phyloP scores from a whole-genome alignment of 2,797 vertebrate species.

The Tolypeutes matacus region DNA sequence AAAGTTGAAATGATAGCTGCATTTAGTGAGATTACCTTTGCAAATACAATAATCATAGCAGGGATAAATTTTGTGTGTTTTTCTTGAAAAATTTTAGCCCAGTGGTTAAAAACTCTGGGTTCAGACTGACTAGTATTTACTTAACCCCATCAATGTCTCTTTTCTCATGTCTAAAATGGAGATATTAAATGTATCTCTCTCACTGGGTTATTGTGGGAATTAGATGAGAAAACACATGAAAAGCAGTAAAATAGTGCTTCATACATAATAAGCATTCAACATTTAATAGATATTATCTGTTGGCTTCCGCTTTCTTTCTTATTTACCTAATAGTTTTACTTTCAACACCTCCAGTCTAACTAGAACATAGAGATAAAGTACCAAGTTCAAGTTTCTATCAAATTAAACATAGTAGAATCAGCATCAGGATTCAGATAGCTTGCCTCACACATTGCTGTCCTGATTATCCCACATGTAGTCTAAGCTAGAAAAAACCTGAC shows the following conservation, averaged over 20 bases:
- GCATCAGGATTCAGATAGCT: neutral
- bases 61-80: neutral
- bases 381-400: slow-evolving; percentile 13
- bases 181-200: neutral
- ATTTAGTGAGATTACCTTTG: neutral
- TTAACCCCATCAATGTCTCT: neutral
- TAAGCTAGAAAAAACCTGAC: neutral
- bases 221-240: slow-evolving; percentile 38
- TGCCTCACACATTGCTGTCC: neutral
- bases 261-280: neutral
- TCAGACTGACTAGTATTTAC: neutral
- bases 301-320: neutral
- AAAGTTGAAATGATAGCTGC: neutral
- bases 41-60: neutral
- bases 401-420: neutral
- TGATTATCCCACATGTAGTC: neutral
- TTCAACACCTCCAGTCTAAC: neutral
- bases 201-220: neutral
- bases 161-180: neutral
- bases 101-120: neutral
- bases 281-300: neutral
- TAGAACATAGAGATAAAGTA: slow-evolving; percentile 11
- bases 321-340: neutral
- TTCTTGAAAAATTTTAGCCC: neutral
- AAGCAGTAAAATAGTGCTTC: neutral